Evolutionary conservation across 2,888 invertebrate genomes (phyloP), one percentile per base, ranked within the genome.

Genomic region (Cremastobaeus sp.): DNA sequence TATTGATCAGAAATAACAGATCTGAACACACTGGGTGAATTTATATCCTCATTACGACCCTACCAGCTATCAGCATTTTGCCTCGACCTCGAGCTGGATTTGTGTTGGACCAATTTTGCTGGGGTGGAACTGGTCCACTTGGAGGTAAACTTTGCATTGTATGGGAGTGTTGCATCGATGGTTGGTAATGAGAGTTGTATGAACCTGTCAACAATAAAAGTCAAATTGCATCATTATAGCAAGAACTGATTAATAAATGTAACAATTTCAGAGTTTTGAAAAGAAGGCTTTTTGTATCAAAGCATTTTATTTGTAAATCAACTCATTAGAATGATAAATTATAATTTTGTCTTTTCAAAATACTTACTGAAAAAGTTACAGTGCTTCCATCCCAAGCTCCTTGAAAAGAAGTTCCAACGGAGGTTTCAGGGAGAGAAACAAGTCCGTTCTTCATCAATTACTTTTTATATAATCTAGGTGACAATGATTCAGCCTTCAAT

Each of bases 401-500:
- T 72, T 90, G 89, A 2, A 84, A 79, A 77, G 87, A 88, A 86
- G 79, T 89, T 85, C 81, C 82, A 68, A 81, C 77, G 72, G 78
- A 80, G 60, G 66, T 83, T 48, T 60, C 71, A 25, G 80, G 75
- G 68, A 73, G 82, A 48, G 82, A 80, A 37, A 79, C 84, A 77
- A 89, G 88, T 57, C 92, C 92, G 77, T 91, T 90, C 83, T 92
- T 92, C 78, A 92, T 92, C 82, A 93, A 89, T 85, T 91, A 92
- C 86, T 94, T 94, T 84, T 92, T 93, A 82, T 92, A 91, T 79
- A 95, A 90, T 84, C 95, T 90, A 76, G 95, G 95, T 66, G 95
- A 94, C 85, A 95, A 88, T 81, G 91, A 90, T 79, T 94, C 93
- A 81, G 93, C 91, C 81, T 90, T 90, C 85, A 83, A 90, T 64